These are phyloP conservation scores for Sebastes goodei DNA, from an alignment of 2,797 vertebrate genomes.

Conservation along the genomic window DNA sequence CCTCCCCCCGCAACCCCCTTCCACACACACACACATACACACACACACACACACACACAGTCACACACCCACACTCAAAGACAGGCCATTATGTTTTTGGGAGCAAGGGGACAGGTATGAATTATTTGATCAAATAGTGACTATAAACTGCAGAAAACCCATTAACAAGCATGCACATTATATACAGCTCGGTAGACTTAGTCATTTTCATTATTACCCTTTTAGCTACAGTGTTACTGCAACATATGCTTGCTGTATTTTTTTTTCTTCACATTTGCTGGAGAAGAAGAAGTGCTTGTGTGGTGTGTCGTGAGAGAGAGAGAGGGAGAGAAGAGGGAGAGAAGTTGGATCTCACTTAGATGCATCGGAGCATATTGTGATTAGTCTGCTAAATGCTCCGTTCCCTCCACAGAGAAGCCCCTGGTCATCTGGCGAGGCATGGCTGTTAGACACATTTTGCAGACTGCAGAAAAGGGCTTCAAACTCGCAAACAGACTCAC, in stretches of 20 bases:
- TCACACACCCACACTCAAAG: neutral
- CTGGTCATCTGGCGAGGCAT: slow-evolving; percentile 50
- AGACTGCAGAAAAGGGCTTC: slow-evolving; percentile 46
- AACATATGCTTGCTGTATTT: slow-evolving; percentile 3
- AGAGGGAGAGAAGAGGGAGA: slow-evolving; percentile 9
- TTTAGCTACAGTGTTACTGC: neutral
- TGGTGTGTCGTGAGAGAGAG: neutral
- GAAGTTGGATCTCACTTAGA: slow-evolving; percentile 43
- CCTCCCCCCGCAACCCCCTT: neutral
- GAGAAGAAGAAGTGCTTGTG: slow-evolving; percentile 21
- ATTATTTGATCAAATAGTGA: neutral
- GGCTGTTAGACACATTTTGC: slow-evolving; percentile 49
- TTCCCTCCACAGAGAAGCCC: slow-evolving; percentile 42
- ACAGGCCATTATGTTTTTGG: neutral
- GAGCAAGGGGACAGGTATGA: neutral
- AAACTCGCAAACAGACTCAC: slow-evolving; percentile 41
- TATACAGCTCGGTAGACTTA: neutral
- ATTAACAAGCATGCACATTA: neutral
- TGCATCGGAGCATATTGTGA: slow-evolving; percentile 62
- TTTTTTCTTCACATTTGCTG: neutral
- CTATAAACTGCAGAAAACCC: neutral
- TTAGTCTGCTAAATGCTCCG: slow-evolving; percentile 61
- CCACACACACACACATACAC: neutral
- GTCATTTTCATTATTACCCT: neutral
- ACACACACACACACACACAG: neutral